Conservation (phyloP, 37 sponge, comb jelly and placozoan species). For the Crambe crambe region DNA sequence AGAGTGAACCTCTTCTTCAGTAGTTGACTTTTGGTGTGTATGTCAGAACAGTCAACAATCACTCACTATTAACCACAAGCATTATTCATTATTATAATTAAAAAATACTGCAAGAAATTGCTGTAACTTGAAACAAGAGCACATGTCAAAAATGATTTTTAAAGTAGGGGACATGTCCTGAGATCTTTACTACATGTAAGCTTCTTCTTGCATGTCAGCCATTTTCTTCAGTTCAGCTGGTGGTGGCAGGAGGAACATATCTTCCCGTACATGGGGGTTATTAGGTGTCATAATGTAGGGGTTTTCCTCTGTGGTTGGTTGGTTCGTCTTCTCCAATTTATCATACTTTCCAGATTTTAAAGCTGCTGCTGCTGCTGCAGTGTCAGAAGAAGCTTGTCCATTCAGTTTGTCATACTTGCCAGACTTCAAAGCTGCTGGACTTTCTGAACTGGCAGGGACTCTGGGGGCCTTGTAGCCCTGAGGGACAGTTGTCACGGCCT, state of each 20-base stretch:
- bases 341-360: slow-evolving; percentile 5
- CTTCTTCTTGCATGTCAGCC: neutral
- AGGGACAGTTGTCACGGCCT: neutral
- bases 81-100: too few relatives aligned
- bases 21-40: too few relatives aligned
- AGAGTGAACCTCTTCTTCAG: too few relatives aligned
- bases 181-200: too few relatives aligned
- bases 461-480: neutral
- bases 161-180: too few relatives aligned
- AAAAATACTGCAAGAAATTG: too few relatives aligned
- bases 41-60: too few relatives aligned
- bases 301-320: neutral
- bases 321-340: neutral
- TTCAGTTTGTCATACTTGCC: slow-evolving; percentile 11
- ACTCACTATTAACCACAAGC: too few relatives aligned
- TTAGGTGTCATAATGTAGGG: slow-evolving; percentile 4
- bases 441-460: neutral
- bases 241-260: neutral
- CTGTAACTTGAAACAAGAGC: too few relatives aligned
- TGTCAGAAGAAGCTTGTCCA: neutral
- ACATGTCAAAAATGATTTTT: too few relatives aligned
- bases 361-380: neutral
- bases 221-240: neutral
- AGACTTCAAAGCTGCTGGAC: neutral
- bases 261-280: neutral